Conservation (phyloP, 2,797 vertebrate genomes). For the Acomys russatus region DNA sequence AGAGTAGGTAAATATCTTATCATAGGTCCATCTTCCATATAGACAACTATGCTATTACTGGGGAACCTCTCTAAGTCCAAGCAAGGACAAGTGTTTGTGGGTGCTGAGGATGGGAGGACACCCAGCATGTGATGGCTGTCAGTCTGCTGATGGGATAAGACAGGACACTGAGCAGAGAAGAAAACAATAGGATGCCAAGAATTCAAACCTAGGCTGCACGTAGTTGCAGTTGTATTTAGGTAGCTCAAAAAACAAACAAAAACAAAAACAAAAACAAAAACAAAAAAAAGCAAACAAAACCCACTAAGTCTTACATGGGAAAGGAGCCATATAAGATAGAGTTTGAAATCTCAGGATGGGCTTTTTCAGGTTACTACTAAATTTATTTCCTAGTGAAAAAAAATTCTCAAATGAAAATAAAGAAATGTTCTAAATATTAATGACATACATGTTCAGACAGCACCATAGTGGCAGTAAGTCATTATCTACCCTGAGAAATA, state of each 20-base stretch:
- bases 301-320: neutral
- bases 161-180: neutral
- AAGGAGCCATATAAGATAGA: neutral
- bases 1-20: neutral
- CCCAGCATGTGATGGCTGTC: neutral
- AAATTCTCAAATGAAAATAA: neutral
- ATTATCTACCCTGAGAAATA: neutral
- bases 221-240: neutral
- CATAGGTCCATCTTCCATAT: neutral
- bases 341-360: neutral
- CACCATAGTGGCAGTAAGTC: neutral
- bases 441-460: neutral
- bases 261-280: too few species aligned
- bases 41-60: neutral
- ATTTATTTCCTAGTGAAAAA: slow-evolving; percentile 15
- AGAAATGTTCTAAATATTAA: neutral
- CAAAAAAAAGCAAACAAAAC: too few species aligned
- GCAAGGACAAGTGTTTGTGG: neutral
- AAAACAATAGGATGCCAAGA: neutral
- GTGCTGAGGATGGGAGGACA: neutral
- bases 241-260: neutral
- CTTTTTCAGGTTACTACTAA: neutral
- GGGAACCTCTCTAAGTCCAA: neutral
- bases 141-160: neutral
- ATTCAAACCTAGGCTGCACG: neutral